Evolutionary conservation across 2,888 invertebrate genomes (phyloP).

Genomic region (Panzeria rudis): DNA sequence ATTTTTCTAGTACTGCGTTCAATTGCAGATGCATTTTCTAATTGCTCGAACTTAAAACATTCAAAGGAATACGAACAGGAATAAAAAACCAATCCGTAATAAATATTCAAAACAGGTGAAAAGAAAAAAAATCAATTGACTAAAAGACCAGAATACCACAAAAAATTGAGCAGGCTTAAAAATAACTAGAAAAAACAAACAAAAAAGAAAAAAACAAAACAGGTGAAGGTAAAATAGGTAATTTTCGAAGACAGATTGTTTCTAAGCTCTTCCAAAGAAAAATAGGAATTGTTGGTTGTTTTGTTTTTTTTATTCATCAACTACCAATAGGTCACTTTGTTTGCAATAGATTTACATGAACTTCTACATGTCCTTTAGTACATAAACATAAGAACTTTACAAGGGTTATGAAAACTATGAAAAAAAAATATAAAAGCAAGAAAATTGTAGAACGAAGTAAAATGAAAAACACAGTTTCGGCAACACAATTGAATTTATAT

Average conservation of each 20-base stretch:
- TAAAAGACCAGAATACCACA: not conserved
- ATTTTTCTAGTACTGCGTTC: not conserved
- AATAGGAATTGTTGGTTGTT: no score
- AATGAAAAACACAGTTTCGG: no score
- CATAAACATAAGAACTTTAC: not conserved
- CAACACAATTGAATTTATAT: not conserved
- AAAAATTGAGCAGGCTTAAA: not conserved
- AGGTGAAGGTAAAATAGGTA: not conserved
- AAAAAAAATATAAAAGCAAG: not conserved
- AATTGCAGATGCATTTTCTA: conserved; percentile 13
- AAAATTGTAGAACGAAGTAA: not conserved
- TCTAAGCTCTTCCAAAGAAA: not conserved
- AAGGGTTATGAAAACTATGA: not conserved
- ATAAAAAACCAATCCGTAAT: not conserved
- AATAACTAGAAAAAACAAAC: not conserved
- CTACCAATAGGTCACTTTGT: not conserved
- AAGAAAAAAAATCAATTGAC: not conserved
- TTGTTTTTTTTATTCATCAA: not conserved
- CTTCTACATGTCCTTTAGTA: not conserved
- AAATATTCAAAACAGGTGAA: conserved; percentile 8
- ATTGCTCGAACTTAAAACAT: conserved; percentile 1
- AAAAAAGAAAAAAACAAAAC: not conserved
- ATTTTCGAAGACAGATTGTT: not conserved
- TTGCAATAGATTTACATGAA: conserved; percentile 6
- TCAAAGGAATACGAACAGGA: not conserved